Conservation (phyloP, 1,140 invertebrate species). For the Hypsibius dujardini region DNA sequence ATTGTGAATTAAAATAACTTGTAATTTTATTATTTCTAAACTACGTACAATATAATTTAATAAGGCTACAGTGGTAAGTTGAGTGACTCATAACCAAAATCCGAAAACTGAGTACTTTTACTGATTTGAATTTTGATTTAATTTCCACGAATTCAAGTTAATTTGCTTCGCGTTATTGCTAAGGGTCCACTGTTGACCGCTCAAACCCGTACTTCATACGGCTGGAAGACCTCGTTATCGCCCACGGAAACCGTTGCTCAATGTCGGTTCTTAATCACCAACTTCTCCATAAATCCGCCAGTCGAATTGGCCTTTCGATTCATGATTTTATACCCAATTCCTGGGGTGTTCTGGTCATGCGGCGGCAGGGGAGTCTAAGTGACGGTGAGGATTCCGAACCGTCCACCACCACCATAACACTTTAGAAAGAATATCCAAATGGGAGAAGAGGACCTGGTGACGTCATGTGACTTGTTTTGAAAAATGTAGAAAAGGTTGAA, state of each 20-base stretch:
- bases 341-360: conserved; percentile 65
- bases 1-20: too few species aligned
- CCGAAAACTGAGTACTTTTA: too few species aligned
- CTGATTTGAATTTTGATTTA: too few species aligned
- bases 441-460: conserved; percentile 28
- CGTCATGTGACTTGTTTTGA: too few species aligned
- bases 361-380: conserved; percentile 61
- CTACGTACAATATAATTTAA: too few species aligned
- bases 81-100: too few species aligned
- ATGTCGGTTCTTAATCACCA: not conserved
- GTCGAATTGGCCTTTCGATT: conserved; percentile 40
- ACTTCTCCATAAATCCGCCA: not conserved
- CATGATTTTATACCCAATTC: conserved; percentile 73
- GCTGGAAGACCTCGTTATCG: conserved; percentile 61
- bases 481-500: too few species aligned
- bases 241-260: conserved; percentile 45
- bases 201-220: conserved; percentile 73
- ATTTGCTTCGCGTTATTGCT: too few species aligned
- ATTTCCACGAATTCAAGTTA: too few species aligned
- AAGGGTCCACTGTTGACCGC: conserved; percentile 46
- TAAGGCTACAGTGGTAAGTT: too few species aligned
- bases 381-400: conserved; percentile 78
- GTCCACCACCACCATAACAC: conserved; percentile 70
- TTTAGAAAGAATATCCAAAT: conserved; percentile 51
- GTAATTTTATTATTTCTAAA: too few species aligned